phyloP scores from a whole-genome alignment of 2,113 vertebrate species.

The Polypterus senegalus region DNA sequence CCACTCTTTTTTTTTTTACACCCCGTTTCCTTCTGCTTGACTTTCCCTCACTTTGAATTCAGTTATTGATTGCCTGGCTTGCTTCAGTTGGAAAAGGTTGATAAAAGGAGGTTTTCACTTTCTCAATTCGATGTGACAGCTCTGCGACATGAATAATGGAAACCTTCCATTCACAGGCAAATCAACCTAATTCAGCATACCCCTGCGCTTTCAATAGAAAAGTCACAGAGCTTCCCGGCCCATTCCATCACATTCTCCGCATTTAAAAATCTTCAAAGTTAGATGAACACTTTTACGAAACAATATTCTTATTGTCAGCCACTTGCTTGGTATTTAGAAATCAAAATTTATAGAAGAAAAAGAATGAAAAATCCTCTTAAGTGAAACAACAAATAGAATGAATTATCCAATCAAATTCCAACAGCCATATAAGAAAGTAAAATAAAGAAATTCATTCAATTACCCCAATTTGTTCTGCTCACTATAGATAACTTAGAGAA shows the following conservation, averaged over 20 bases:
- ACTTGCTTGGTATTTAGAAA: conserved; percentile 32
- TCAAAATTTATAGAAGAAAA: background rate
- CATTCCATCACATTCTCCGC: conserved; percentile 89
- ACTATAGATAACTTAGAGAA: no score
- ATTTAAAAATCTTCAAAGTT: conserved; percentile 82
- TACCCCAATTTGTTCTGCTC: no score
- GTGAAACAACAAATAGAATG: no score
- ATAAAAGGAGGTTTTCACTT: conserved; percentile 96
- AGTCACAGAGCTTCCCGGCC: conserved; percentile 82
- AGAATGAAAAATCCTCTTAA: no score
- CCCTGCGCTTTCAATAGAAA: conserved; percentile 82
- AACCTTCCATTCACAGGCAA: conserved; percentile 96
- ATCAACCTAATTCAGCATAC: conserved; percentile 98
- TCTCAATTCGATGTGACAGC: conserved; percentile 98
- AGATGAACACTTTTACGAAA: conserved; percentile 56
- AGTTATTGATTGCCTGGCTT: conserved; percentile 81
- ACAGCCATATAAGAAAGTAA: no score
- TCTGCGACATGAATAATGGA: conserved; percentile 98
- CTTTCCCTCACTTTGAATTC: conserved; percentile 91
- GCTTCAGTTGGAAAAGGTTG: conserved; percentile 88
- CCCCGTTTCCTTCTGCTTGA: conserved; percentile 84
- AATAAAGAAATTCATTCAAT: no score
- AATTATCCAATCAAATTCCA: no score
- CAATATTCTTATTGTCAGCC: conserved; percentile 47
- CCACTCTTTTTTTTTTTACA: conserved; percentile 44